These are phyloP conservation scores for Parnassius mnemosyne DNA, from an alignment of 2,888 invertebrate genomes.

Conservation along the genomic window DNA sequence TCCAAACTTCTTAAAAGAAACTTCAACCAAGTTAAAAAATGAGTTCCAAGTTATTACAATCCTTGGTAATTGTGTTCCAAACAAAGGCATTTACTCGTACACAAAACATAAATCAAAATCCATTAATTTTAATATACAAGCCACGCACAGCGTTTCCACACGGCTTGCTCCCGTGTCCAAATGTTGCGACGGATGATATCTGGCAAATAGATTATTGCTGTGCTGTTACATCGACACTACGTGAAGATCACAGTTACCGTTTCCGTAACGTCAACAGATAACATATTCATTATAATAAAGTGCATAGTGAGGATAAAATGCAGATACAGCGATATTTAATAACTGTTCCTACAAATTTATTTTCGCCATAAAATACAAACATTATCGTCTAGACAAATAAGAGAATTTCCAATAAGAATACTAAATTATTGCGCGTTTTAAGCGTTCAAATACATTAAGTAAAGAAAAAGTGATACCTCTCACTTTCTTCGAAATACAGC, in stretches of 20 bases:
- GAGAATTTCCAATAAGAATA: neutral
- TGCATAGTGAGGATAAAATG: conserved; percentile 24
- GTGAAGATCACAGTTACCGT: conserved; percentile 30
- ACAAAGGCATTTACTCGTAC: too few species aligned
- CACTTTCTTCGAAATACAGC: conserved; percentile 67
- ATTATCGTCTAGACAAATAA: conserved; percentile 19
- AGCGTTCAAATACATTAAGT: conserved; percentile 54
- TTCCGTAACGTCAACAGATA: conserved; percentile 35
- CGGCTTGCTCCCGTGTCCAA: conserved; percentile 28
- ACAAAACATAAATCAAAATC: conserved; percentile 1
- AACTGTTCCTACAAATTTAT: conserved; percentile 26
- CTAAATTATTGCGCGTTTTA: conserved; percentile 26
- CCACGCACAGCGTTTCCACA: conserved; percentile 9
- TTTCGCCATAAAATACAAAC: conserved; percentile 17
- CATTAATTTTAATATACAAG: conserved; percentile 18
- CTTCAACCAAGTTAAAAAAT: too few species aligned
- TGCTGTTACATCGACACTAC: conserved; percentile 29
- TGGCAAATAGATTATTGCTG: conserved; percentile 35
- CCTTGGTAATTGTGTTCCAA: too few species aligned
- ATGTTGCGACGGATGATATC: conserved; percentile 35
- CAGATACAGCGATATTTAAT: conserved; percentile 28
- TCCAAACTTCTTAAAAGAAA: too few species aligned
- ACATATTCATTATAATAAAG: conserved; percentile 29
- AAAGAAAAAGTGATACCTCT: conserved; percentile 72
- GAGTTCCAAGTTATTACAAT: too few species aligned